Base-by-base conservation (phyloP, 1,140 invertebrate genomes). In the Pollicipes pollicipes region DNA sequence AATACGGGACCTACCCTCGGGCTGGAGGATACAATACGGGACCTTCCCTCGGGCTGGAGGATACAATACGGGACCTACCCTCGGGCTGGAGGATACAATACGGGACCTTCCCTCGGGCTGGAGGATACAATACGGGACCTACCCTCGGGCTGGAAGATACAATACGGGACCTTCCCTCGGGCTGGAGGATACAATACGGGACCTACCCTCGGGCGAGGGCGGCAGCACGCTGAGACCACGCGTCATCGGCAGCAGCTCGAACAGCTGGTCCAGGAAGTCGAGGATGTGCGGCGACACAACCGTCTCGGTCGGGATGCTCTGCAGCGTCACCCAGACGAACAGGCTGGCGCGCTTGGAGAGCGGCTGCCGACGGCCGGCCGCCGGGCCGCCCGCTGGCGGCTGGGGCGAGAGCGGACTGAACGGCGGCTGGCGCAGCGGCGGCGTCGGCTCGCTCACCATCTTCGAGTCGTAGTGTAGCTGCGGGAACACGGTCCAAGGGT, bases 301-400 rank as follows among this genome's bases (percentile, higher is more conserved):
- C 0, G 93, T 95, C 81, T 95, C 93, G 80, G 97, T 94, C 0
- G 95, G 93, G 73, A 97, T 91, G 77, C 92, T 94, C 78, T 97
- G 93, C 31, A 97, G 80, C 1, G 92, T 96, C 81, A 95, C 89
- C 94, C 93, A 97, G 26, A 93, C 92, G 80, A 95, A 96, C 0
- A 97, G 81, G 68, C 90, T 90, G 2, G 93, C 95, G 74, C 94
- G 93, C 79, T 97, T 97, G 0, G 86, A 87, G 70, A 69, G 64
- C 67, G 69, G 69, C 69, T 68, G 29, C 30, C 63, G n/a, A 16
- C 30, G 32, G 31, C 31, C 21, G 6, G 31, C 8, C 17, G 13
- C 45, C 6, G 45, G 45, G 45, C 6, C 45, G 17, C 45, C 24
- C 2, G 13, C 13, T 17, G 45, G 45, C 10, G 45, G 24, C 45